Evolutionary conservation across 2,113 vertebrate species (phyloP), one percentile per base, ranked within the genome.

Genomic region (Panurus biarmicus): DNA sequence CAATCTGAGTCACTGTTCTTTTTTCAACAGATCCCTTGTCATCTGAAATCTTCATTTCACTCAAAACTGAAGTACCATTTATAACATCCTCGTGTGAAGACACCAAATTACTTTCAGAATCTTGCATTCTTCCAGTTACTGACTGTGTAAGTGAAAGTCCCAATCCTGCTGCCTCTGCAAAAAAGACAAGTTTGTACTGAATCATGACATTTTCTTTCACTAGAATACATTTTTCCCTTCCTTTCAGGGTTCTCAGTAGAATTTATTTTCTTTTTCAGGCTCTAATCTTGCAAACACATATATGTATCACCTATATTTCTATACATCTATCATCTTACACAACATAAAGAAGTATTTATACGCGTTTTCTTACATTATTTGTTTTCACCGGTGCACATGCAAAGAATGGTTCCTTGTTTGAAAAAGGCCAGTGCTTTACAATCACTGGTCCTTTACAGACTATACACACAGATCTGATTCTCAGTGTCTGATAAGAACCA

Each of bases 141-240:
- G 85, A 29, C 47, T 5, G 12, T 50, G 31, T 28, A 89, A 78
- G n/a, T 48, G 35, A 58, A 90, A 79, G 9, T 90, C 89, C 77
- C 87, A 85, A 31, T 93, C 57, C 67, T 69, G 33, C 94, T 35
- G 81, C 79, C 74, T 95, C 97, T 98, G 96, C 36, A 92, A 85
- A 80, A 94, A 91, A 48, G 48, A n/a, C n/a, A 93, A 89, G 58
- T 87, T 75, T 40, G 25, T 15, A 65, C 5, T 40, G n/a, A 85
- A 88, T 64, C 12, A 71, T 11, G 6, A 58, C 5, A 54, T 76
- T 73, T 82, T 79, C 16, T 89, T 89, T 85, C 26, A 65, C 12
- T 87, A 53, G n/a, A 89, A 67, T 47, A 92, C 5, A 53, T 22
- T 72, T 70, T 65, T 64, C 17, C 44, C 58, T 75, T 82, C 12